Percentiles rank a stretch among this genome's conserved stretches.
Evolutionary conservation across 2,797 vertebrate species (phyloP).

Genomic region (Tamandua tetradactyla): DNA sequence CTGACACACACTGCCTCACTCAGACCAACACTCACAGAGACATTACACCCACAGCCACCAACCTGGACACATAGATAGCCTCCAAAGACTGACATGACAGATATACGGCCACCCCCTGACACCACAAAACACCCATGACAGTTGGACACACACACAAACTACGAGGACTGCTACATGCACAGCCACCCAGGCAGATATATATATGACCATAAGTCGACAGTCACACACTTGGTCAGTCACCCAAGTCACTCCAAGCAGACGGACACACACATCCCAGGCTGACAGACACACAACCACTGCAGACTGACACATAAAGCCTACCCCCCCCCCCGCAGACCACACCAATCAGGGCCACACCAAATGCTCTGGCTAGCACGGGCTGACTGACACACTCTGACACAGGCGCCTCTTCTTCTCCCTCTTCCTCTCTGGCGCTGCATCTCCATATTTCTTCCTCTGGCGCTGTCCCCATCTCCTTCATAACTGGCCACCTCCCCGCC

Average conservation of each 20-base stretch:
- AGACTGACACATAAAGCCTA: background rate
- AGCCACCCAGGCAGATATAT: background rate
- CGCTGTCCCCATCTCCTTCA: constrained; percentile 12
- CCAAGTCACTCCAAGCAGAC: background rate
- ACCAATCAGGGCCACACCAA: constrained; percentile 34
- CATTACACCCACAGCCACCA: background rate
- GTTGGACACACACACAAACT: background rate
- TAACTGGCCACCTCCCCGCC: background rate
- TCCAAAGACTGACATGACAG: no score
- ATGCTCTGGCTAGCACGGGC: background rate
- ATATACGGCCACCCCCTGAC: background rate
- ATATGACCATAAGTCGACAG: background rate
- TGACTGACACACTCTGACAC: constrained; percentile 69
- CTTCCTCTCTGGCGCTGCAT: constrained; percentile 51
- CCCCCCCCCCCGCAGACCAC: background rate
- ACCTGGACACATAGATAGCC: background rate
- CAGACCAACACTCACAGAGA: background rate
- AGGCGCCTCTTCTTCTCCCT: constrained; percentile 55
- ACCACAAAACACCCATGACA: background rate
- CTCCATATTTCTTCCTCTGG: constrained; percentile 84
- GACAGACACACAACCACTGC: background rate
- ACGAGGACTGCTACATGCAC: background rate
- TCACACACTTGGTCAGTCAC: no score
- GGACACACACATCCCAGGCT: background rate
- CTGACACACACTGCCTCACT: background rate